Conservation (phyloP, 2,888 invertebrate genomes). For the Scaptomyza parva region DNA sequence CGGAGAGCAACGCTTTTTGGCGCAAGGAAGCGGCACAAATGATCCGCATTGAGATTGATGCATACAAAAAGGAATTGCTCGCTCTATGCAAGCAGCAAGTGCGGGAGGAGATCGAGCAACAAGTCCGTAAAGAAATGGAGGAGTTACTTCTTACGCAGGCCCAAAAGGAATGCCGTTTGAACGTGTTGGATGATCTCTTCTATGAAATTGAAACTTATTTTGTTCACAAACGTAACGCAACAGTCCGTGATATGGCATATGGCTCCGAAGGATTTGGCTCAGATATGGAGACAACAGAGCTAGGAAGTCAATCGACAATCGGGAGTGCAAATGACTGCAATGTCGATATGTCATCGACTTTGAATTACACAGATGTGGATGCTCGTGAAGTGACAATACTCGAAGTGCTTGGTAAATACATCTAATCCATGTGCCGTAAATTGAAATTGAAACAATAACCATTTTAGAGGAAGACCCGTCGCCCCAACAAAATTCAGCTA, state of each 20-base stretch:
- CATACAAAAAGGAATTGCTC: slow-evolving; percentile 54
- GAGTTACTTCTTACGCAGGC: slow-evolving; percentile 39
- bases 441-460: background rate
- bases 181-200: slow-evolving; percentile 60
- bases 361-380: background rate
- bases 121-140: slow-evolving; percentile 59
- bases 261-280: slow-evolving; percentile 41
- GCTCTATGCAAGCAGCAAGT: slow-evolving; percentile 55
- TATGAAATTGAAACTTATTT: slow-evolving; percentile 62
- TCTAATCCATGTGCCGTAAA: background rate
- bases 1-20: slow-evolving; percentile 62
- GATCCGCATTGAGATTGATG: slow-evolving; percentile 56
- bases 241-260: slow-evolving; percentile 13
- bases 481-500: background rate
- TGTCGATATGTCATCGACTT: background rate
- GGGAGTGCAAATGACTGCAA: background rate
- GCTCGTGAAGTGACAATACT: background rate
- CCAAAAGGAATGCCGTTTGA: slow-evolving; percentile 42
- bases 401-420: slow-evolving; percentile 32
- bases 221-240: slow-evolving; percentile 57
- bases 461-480: slow-evolving; percentile 43
- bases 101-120: slow-evolving; percentile 64
- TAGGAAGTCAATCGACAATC: slow-evolving; percentile 11
- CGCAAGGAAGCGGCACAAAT: slow-evolving; percentile 53
- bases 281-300: slow-evolving; percentile 12